These are phyloP conservation scores for Antedon mediterranea DNA, from an alignment of 53 echinoderm and acorn worm genomes.

Conservation along the genomic window DNA sequence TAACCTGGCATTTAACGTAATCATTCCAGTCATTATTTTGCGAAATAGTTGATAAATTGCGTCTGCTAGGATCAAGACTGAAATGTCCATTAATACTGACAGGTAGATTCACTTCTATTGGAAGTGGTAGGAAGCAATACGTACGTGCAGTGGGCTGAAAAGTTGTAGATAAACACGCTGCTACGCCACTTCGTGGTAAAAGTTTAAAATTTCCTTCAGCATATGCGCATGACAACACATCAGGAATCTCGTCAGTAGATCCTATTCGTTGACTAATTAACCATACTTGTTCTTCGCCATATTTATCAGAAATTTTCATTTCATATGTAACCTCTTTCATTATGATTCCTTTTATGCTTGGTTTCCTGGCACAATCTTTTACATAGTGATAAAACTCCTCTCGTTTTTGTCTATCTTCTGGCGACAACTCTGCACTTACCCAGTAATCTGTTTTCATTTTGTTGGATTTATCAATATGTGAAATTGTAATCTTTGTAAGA, in stretches of 20 bases:
- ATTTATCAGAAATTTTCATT: background rate
- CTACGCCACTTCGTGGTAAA: constrained; percentile 71
- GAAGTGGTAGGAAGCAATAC: constrained; percentile 36
- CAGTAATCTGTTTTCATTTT: constrained; percentile 9
- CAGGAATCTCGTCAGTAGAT: background rate
- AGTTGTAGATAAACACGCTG: constrained; percentile 20
- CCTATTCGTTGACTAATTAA: constrained; percentile 57
- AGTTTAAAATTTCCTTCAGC: constrained; percentile 9
- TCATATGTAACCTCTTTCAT: constrained; percentile 4
- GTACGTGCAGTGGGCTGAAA: constrained; percentile 8
- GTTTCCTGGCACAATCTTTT: background rate
- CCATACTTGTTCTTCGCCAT: constrained; percentile 30
- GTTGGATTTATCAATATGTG: constrained; percentile 12
- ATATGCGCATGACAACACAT: background rate
- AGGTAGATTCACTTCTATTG: constrained; percentile 34
- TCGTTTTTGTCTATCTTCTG: constrained; percentile 7
- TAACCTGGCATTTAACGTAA: constrained; percentile 16
- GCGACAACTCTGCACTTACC: constrained; percentile 24
- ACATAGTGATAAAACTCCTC: constrained; percentile 14
- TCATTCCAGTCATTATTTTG: constrained; percentile 39
- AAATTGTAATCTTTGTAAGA: constrained; percentile 51
- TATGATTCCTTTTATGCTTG: background rate
- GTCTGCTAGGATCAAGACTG: constrained; percentile 52
- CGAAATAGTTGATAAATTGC: constrained; percentile 40
- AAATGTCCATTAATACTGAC: constrained; percentile 54